Evolutionary conservation across 2,797 vertebrate genomes (phyloP), one percentile per base, ranked within the genome.

Genomic region (Rhynchotus rufescens): DNA sequence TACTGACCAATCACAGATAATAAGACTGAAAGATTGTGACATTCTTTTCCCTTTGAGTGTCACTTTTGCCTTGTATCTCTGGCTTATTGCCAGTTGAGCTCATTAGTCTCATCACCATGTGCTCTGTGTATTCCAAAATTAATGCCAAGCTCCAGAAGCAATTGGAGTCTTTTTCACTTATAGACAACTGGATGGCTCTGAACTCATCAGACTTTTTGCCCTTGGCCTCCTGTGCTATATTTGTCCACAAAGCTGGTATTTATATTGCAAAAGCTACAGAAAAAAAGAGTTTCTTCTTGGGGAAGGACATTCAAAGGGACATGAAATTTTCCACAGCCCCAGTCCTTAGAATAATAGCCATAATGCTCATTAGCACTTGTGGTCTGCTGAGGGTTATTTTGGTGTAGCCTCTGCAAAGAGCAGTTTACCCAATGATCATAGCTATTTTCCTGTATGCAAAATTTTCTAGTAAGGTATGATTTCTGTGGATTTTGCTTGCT

Each of bases 301-400:
- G 74, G 13, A 67, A 77, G 30, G 67, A 44, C 69, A 45, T 87
- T 95, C 67, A 91, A 57, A 75, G 51, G 38, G 21, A 3, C 76
- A 15, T 88, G 77, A 69, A 52, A 60, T 91, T 85, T 94, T 89
- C 82, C 49, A 64, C 15, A 45, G 38, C 21, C 81, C 23, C 17
- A 54, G 38, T 22, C 81, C 44, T 87, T 64, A 23, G 36, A 62
- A n/a, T 80, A 87, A 76, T 75, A 66, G 34, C 30, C 80, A 10
- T 79, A 11, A 38, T 80, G 60, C 82, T 87, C 68, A 26, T 82
- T 90, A 62, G 62, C 1, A 0, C 42, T 59, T 72, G 23, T 90
- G 81, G 79, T 65, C 56, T 79, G n/a, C n/a, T 75, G 49, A 90
- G 65, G 20, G 5, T 77, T 94, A 75, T 78, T 93, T 86, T 81